Evolutionary conservation across 2,797 vertebrate species (phyloP).

Genomic region (Heteromormyrus szaboi): DNA sequence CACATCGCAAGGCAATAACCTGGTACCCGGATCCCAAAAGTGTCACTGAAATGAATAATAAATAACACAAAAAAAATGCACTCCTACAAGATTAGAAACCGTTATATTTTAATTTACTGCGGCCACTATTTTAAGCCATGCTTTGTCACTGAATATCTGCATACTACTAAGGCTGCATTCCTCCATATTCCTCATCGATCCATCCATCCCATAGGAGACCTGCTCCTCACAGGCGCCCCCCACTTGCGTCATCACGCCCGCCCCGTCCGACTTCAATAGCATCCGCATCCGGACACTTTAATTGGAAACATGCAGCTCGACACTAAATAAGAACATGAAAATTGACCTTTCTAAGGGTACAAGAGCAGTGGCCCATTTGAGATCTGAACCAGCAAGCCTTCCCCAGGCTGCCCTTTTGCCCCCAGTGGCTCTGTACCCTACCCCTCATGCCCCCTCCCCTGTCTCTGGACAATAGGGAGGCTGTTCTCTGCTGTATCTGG

Average conservation of each 20-base stretch:
- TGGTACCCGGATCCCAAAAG: neutral
- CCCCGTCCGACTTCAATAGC: neutral
- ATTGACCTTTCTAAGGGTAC: neutral
- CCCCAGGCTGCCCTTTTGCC: neutral
- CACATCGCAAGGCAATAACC: neutral
- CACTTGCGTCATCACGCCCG: neutral
- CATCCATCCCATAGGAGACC: neutral
- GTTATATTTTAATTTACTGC: neutral
- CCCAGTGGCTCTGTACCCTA: conserved; percentile 28
- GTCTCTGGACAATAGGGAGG: conserved; percentile 24
- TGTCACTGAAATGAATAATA: neutral
- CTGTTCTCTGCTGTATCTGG: conserved; percentile 29
- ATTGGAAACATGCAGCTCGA: neutral
- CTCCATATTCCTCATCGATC: neutral
- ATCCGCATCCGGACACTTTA: neutral
- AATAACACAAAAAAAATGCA: neutral
- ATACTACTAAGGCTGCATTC: neutral
- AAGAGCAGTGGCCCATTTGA: neutral
- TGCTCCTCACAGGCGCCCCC: neutral
- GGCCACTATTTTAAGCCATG: neutral
- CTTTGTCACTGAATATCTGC: neutral
- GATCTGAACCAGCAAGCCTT: neutral
- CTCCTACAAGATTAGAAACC: neutral
- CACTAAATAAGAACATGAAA: neutral
- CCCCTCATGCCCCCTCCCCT: neutral